Percentiles rank a stretch among this genome's conserved stretches.
These are phyloP conservation scores for Leptodactylus fallax DNA, from an alignment of 2,797 vertebrate genomes.

Conservation along the genomic window DNA sequence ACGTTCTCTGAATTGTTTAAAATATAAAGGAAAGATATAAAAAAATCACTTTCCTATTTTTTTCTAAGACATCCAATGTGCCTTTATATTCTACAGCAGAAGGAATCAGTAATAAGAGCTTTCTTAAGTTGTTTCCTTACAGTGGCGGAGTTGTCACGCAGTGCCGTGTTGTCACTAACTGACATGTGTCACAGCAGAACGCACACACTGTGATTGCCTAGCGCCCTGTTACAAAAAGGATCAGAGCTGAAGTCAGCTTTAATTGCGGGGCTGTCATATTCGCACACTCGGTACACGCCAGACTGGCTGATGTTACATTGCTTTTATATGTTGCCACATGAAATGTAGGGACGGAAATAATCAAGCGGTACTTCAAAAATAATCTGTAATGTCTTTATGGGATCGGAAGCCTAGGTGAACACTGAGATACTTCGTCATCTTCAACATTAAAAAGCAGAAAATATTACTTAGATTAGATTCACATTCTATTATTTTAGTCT, in stretches of 20 bases:
- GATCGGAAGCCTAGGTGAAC: not conserved
- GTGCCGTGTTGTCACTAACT: not conserved
- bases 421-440: not conserved
- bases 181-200: slow-evolving; percentile 33
- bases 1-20: too few species aligned
- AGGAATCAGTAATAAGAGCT: not conserved
- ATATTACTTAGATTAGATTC: too few species aligned
- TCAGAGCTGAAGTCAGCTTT: slow-evolving; percentile 30
- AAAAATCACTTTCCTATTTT: too few species aligned
- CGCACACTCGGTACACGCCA: not conserved
- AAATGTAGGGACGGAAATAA: slow-evolving; percentile 4
- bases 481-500: too few species aligned
- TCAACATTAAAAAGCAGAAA: too few species aligned
- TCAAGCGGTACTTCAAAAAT: not conserved
- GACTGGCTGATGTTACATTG: not conserved
- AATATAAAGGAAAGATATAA: too few species aligned
- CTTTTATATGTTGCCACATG: not conserved
- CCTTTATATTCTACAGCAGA: too few species aligned
- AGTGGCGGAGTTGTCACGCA: not conserved
- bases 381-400: not conserved
- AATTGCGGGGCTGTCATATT: slow-evolving; percentile 46
- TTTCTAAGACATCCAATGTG: not conserved
- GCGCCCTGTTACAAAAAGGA: slow-evolving; percentile 14
- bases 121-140: not conserved
- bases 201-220: slow-evolving; percentile 31